Evolutionary conservation across 2,888 invertebrate species (phyloP), one percentile per base, ranked within the genome.

Genomic region (Leucophora obtusa): DNA sequence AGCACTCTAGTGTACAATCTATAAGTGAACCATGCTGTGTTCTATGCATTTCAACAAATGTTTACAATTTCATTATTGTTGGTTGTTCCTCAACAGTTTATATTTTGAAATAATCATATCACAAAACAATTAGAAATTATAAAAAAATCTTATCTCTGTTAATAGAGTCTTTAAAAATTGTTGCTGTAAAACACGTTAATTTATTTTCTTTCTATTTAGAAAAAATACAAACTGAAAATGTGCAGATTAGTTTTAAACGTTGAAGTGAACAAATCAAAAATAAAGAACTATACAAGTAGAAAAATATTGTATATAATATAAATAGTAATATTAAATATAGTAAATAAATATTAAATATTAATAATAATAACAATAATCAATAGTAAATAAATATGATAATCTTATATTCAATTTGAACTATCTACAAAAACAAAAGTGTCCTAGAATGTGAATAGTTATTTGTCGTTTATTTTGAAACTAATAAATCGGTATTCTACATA

Each of bases 91-190:
- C 10, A 43, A 59, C 50, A 18, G 28, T 63, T 75, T 65, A 43
- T 62, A 21, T 15, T 33, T 53, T 54, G 24, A 68, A 17, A 17
- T 69, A 68, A 77, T 73, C 73, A 56, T 65, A 66, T 65, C 21
- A 68, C 73, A 73, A 73, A 76, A 51, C 58, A 76, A 73, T 79
- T 76, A 76, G 43, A 72, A 75, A 53, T 69, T 58, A 43, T 35
- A 38, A 14, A 65, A 38, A 66, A 38, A 66, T 72, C 74, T 76
- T 79, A 75, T 73, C 82, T 63, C 38, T 24, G n/a, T 60, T 33
- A 33, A 11, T 38, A 24, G 17, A 51, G 66, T 54, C 63, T 35
- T 69, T 18, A 6, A 43, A 62, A 66, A 4, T 33, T 50, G 38
- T 63, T 66, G 38, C 15, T 56, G 63, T 47, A 21, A 51, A 35